These are phyloP conservation scores for Amblyjoppa fuscipennis DNA, from an alignment of 2,888 invertebrate species.

Conservation along the genomic window DNA sequence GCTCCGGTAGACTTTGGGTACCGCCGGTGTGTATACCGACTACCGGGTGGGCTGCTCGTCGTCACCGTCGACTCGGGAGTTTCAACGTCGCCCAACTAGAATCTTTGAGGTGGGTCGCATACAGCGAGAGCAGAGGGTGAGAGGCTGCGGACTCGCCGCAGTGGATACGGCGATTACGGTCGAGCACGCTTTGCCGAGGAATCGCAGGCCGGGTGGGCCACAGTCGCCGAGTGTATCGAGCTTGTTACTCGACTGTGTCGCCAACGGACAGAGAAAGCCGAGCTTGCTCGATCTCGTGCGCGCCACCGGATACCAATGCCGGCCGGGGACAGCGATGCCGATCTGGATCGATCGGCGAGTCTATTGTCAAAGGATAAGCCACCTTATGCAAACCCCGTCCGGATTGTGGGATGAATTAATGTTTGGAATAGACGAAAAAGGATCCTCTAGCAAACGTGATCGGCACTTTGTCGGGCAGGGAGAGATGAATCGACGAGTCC, in stretches of 20 bases:
- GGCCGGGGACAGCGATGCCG: not conserved
- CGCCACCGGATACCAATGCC: not conserved
- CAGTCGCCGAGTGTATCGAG: constrained; percentile 35
- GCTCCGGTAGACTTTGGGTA: constrained; percentile 6
- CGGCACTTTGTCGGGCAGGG: not conserved
- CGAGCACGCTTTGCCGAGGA: constrained; percentile 41
- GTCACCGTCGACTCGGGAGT: constrained; percentile 43
- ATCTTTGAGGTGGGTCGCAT: constrained; percentile 58
- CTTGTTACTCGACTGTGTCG: constrained; percentile 29
- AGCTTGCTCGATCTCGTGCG: not conserved
- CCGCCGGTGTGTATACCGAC: constrained; percentile 9
- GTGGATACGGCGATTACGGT: constrained; percentile 62
- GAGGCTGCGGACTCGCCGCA: constrained; percentile 30
- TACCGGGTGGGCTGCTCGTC: constrained; percentile 9
- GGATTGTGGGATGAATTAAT: not conserved
- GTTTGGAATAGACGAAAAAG: not conserved
- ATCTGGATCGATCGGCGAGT: constrained; percentile 4
- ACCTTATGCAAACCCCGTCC: not conserved
- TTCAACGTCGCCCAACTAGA: constrained; percentile 34
- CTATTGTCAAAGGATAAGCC: constrained; percentile 36
- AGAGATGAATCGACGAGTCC: not conserved
- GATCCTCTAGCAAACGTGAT: not conserved
- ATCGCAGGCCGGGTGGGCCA: not conserved
- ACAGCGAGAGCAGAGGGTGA: not conserved
- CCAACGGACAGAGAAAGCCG: constrained; percentile 23